Base-by-base conservation (phyloP, 2,888 invertebrate genomes). In the Sarcophaga rosellei region DNA sequence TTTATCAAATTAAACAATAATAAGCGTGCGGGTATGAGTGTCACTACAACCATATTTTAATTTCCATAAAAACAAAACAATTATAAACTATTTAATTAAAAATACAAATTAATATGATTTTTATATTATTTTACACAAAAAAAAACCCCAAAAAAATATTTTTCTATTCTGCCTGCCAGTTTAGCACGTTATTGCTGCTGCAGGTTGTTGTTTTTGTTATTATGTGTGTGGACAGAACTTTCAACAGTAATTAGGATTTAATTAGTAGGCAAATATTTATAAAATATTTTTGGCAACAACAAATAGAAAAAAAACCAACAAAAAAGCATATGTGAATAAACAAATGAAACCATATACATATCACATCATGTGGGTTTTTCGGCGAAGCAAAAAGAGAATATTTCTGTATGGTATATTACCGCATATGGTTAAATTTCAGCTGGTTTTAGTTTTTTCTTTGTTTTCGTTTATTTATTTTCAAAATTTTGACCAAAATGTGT, bases 191-290 rank as follows among this genome's bases (percentile, higher is more conserved):
- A 35, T 3, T 35, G 17, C n/a, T 65, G 25, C 44, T 65, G 35
- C 35, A 65, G 10, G 12, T 25, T 35, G 65, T 66, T 65, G 23
- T 74, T 47, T 15, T 74, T 75, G 6, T 5, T 21, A 21, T 63
- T 35, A 4, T 57, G 35, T 35, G 35, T 35, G 21, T 57, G 62
- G 53, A 44, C 25, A 23, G 21, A 63, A 84, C 72, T 69, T 85
- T 84, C 66, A 76, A 17, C 76, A 72, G 80, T 80, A 81, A 81
- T 84, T 81, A 84, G 66, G 68, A 68, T 76, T 76, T 73, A 85
- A 85, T 85, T 73, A 77, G 73, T 81, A 63, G 74, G n/a, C 63
- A 81, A 81, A 81, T 73, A 77, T 77, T 81, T 77, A 73, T 45
- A 77, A 63, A 57, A 35, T 68, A 72, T 66, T 72, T 57, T 66